A percentile compares a stretch with the other conserved stretches of the same genome.
Evolutionary conservation across 2,888 invertebrate genomes (phyloP).

Genomic region (Silvanus unidentatus): DNA sequence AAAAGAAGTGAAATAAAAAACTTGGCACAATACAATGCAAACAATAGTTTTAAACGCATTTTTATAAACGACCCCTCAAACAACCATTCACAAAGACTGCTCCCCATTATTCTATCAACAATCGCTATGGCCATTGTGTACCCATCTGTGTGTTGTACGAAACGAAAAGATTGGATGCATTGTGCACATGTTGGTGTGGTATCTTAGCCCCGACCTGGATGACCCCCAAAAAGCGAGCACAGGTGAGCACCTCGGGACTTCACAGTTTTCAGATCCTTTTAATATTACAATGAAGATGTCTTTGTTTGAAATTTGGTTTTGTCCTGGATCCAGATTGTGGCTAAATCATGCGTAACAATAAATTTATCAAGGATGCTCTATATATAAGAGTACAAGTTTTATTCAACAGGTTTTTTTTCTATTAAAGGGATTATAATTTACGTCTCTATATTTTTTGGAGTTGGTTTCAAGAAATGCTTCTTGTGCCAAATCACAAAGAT

Average conservation of each 20-base stretch:
- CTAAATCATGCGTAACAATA: conserved; percentile 25
- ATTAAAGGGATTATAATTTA: neutral
- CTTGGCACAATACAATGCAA: conserved; percentile 24
- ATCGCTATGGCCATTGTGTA: conserved; percentile 41
- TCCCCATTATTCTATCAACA: conserved; percentile 44
- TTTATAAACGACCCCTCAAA: conserved; percentile 33
- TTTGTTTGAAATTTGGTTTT: conserved; percentile 23
- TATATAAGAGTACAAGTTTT: conserved; percentile 13
- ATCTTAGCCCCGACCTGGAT: conserved; percentile 24
- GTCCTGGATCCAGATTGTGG: conserved; percentile 21
- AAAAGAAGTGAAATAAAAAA: neutral
- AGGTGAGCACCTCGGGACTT: conserved; percentile 13
- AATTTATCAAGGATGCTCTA: conserved; percentile 23
- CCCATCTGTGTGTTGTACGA: conserved; percentile 40
- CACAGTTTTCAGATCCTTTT: conserved; percentile 20
- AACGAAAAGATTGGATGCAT: conserved; percentile 17
- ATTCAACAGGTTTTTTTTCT: conserved; percentile 19
- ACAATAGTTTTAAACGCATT: conserved; percentile 33
- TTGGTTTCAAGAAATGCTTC: no score
- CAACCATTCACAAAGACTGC: conserved; percentile 38
- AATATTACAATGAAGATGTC: conserved; percentile 24
- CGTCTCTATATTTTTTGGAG: no score
- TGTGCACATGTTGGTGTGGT: conserved; percentile 19
- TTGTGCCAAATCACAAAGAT: no score
- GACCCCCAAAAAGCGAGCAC: conserved; percentile 18